Conservation (phyloP, 2,113 vertebrate genomes). For the Peromyscus maniculatus region DNA sequence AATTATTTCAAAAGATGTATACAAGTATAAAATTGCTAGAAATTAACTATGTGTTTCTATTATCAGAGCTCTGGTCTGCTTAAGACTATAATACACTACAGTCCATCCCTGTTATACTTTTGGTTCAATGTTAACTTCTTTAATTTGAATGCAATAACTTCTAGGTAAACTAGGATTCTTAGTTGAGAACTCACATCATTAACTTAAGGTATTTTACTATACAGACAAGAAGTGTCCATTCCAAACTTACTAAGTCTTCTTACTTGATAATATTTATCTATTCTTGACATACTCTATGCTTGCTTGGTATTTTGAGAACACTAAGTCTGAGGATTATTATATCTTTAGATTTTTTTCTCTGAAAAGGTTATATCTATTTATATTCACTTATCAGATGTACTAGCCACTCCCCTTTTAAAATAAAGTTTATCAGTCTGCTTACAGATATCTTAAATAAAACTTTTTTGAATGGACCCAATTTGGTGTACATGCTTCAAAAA, state of each 20-base stretch:
- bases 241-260: constrained; percentile 8
- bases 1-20: constrained; percentile 38
- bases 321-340: neutral
- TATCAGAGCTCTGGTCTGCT: neutral
- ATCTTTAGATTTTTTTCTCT: neutral
- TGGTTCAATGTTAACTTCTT: constrained; percentile 30
- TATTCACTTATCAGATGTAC: neutral
- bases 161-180: neutral
- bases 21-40: neutral
- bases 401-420: constrained; percentile 24
- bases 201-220: constrained; percentile 22
- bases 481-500: constrained; percentile 39
- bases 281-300: neutral
- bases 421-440: constrained; percentile 22
- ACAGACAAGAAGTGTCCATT: constrained; percentile 1
- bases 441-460: constrained; percentile 14
- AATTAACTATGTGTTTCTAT: neutral
- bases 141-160: constrained; percentile 36
- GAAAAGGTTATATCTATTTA: neutral
- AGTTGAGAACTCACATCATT: neutral
- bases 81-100: neutral
- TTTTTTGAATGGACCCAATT: neutral
- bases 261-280: constrained; percentile 27
- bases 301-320: neutral
- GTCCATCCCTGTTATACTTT: neutral